Evolutionary conservation across 1,140 invertebrate species (phyloP), one percentile per base, ranked within the genome.

Genomic region (Pachypeltis micranthus): DNA sequence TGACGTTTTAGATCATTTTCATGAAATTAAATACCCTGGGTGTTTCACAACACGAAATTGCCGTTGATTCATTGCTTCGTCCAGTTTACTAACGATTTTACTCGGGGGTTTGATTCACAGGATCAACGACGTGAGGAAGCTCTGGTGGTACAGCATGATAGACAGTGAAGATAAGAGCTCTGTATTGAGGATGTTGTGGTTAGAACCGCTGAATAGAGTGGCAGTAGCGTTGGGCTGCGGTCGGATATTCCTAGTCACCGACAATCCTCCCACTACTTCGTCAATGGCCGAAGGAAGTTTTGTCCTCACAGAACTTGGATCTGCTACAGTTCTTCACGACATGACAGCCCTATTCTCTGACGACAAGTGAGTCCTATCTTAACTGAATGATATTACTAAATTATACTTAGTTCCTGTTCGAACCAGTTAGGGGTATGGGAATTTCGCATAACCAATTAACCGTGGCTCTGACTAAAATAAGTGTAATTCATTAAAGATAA

Each of bases 291-390:
- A 85, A 72, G 84, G 84, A 24, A 82, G 80, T 29, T 89, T 88
- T 74, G 83, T 89, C 31, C 79, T 89, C 71, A 86, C 85, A 1
- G 87, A 90, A 75, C 78, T 90, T 14, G 85, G 85, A 55, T 79
- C 82, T 1, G 83, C 80, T 24, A 78, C 79, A 19, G 76, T 79
- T 44, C 73, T 88, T 27, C 79, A 83, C 66, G 80, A 80, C 34
- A 74, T 83, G 55, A 79, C 80, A 67, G 76, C 78, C 7, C 71
- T 79, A 24, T 74, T 74, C 51, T 72, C 70, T 34, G 74, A 78
- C 14, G 24, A 69, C 59, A 66, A 72, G 79, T 80, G 66, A 72
- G 61, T 67, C 62, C 7, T 62, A 19, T 58, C 4, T 39, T 54
- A n/a, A n/a, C n/a, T n/a, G n/a, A n/a, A n/a, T n/a, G n/a, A n/a